Conservation (phyloP, 2,113 vertebrate genomes). For the Columba janthina region DNA sequence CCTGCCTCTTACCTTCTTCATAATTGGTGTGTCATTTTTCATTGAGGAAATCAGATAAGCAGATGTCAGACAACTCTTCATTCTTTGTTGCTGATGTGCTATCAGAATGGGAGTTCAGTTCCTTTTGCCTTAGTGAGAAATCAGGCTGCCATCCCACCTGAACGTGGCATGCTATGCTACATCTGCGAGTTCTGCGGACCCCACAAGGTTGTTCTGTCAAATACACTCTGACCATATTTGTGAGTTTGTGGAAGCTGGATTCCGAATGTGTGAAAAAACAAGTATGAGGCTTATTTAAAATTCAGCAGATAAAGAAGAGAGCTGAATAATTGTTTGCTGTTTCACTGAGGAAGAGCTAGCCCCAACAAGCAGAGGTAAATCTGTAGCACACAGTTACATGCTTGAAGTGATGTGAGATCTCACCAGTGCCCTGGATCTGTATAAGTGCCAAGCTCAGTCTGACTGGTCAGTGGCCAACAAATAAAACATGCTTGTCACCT, state of each 20-base stretch:
- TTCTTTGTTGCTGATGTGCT: background rate
- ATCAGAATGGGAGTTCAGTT: background rate
- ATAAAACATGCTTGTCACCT: background rate
- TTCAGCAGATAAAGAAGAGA: background rate
- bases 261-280: background rate
- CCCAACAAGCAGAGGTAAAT: background rate
- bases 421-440: background rate
- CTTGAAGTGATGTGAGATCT: background rate
- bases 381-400: background rate
- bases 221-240: background rate
- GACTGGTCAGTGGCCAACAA: background rate
- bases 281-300: background rate
- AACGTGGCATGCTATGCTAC: background rate
- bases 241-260: background rate
- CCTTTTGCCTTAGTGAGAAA: background rate
- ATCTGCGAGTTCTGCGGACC: background rate
- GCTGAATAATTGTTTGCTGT: background rate
- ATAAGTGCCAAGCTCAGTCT: background rate
- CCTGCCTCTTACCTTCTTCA: background rate
- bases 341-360: background rate
- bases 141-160: background rate
- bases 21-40: background rate
- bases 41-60: background rate
- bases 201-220: background rate
- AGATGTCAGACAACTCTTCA: background rate